A percentile compares a stretch with the other conserved stretches of the same genome.
These are phyloP conservation scores for Amphiprion percula DNA, from an alignment of 2,113 vertebrate species.

Conservation along the genomic window DNA sequence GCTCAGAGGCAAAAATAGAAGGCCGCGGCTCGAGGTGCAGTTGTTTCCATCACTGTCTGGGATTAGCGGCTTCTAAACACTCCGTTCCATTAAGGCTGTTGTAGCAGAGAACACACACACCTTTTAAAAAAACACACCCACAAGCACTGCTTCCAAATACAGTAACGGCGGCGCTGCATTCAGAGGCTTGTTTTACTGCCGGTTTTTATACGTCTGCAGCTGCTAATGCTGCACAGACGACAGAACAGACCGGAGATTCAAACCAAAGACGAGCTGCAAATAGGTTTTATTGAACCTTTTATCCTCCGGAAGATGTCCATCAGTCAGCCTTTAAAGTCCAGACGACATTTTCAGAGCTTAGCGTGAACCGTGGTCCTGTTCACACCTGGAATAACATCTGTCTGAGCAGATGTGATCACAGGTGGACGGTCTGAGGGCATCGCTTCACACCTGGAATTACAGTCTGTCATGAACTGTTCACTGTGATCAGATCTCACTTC, in stretches of 20 bases:
- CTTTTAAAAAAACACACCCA: conserved; percentile 32
- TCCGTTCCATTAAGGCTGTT: conserved; percentile 43
- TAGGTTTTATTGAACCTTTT: background rate
- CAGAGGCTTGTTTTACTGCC: conserved; percentile 42
- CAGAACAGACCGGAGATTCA: background rate
- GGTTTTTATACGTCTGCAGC: conserved; percentile 28
- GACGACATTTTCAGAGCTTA: background rate
- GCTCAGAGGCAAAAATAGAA: conserved; percentile 75
- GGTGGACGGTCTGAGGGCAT: too few species aligned
- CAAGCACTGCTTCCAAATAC: conserved; percentile 14
- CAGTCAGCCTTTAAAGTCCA: conserved; percentile 4
- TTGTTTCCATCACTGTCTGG: conserved; percentile 58
- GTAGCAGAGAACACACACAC: conserved; percentile 29
- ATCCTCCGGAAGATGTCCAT: background rate
- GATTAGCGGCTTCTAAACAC: conserved; percentile 71
- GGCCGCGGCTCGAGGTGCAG: conserved; percentile 44
- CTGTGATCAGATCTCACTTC: too few species aligned
- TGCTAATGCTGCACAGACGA: conserved; percentile 30
- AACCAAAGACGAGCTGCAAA: conserved; percentile 11
- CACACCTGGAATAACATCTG: too few species aligned
- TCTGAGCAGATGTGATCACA: too few species aligned
- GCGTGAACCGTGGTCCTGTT: too few species aligned
- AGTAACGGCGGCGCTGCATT: conserved; percentile 12
- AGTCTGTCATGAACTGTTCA: too few species aligned
- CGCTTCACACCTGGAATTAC: too few species aligned